These are phyloP conservation scores for Scelioninae gen. 1 DNA, from an alignment of 2,888 invertebrate genomes.

Conservation along the genomic window DNA sequence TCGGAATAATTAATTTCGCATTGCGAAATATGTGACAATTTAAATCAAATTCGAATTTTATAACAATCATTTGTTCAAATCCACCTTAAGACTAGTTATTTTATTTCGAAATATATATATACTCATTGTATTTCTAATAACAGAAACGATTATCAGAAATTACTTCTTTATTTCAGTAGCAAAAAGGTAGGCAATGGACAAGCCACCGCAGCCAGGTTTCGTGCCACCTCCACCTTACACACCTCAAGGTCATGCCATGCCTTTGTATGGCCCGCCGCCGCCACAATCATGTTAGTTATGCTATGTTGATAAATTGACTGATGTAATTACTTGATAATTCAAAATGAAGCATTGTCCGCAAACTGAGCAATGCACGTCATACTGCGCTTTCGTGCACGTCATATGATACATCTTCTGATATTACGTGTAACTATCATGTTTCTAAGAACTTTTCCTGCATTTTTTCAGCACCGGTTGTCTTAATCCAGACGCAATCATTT, in stretches of 20 bases:
- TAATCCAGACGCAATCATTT: slow-evolving; percentile 71
- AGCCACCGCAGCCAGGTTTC: slow-evolving; percentile 47
- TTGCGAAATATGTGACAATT: no score
- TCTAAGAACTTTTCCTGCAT: not conserved
- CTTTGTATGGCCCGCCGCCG: slow-evolving; percentile 3
- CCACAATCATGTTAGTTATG: slow-evolving; percentile 32
- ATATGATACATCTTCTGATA: not conserved
- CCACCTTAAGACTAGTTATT: no score
- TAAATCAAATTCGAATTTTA: no score
- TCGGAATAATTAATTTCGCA: no score
- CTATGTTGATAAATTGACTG: not conserved
- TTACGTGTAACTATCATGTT: not conserved
- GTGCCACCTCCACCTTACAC: slow-evolving; percentile 47
- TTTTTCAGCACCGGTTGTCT: slow-evolving; percentile 51
- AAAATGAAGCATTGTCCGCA: no score
- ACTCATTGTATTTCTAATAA: no score
- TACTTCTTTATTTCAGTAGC: not conserved
- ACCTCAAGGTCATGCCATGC: not conserved
- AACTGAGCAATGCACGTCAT: no score
- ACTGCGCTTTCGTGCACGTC: slow-evolving; percentile 3
- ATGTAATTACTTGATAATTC: not conserved
- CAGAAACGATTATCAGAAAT: no score
- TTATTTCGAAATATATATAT: no score
- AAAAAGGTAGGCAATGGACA: slow-evolving; percentile 10
- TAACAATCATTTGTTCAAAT: no score